These are phyloP conservation scores for Plumapathes pennacea DNA, from an alignment of 92 coral and sea anemone species.

Conservation along the genomic window DNA sequence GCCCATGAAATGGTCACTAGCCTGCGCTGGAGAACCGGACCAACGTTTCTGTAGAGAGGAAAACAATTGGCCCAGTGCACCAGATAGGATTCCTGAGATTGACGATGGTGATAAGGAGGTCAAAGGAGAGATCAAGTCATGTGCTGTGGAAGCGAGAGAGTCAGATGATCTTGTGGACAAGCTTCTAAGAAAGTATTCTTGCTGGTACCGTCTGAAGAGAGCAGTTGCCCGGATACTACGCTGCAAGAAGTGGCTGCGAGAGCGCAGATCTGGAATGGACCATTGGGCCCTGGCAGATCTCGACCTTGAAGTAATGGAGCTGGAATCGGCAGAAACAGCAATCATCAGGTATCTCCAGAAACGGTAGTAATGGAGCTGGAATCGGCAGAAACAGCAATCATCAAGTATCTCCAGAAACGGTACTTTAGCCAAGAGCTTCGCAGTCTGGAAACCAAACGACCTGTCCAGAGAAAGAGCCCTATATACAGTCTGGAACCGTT, in stretches of 20 bases:
- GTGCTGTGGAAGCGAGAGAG: background rate
- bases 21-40: conserved; percentile 15
- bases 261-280: too few species aligned
- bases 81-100: conserved; percentile 2
- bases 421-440: conserved; percentile 1
- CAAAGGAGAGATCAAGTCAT: conserved; percentile 6
- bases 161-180: conserved; percentile 1
- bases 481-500: conserved; percentile 11
- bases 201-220: conserved; percentile 15
- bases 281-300: too few species aligned
- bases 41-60: conserved; percentile 8
- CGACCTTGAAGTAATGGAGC: too few species aligned
- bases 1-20: conserved; percentile 4
- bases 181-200: conserved; percentile 6
- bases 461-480: conserved; percentile 28
- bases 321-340: too few species aligned
- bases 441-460: background rate
- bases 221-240: conserved; percentile 11
- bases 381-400: conserved; percentile 10
- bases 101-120: conserved; percentile 8
- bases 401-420: background rate
- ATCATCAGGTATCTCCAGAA: too few species aligned
- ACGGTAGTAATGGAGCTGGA: too few species aligned
- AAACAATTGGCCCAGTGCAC: conserved; percentile 5
- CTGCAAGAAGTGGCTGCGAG: conserved; percentile 13